Evolutionary conservation across 2,797 vertebrate genomes (phyloP).

Genomic region (Gallirallus australis): DNA sequence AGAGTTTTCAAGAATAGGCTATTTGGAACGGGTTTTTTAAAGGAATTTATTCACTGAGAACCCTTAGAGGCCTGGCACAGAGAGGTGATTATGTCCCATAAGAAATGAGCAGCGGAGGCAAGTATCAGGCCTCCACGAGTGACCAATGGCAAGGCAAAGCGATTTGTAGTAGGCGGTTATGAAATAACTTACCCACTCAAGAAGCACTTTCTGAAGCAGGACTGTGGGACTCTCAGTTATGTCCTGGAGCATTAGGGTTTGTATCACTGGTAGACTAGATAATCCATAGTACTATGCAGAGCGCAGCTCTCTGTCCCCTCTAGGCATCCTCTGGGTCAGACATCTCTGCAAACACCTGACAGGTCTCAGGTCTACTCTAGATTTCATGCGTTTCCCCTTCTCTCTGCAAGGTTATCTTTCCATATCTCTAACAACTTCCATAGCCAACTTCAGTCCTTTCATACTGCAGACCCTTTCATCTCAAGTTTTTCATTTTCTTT

Average conservation of each 20-base stretch:
- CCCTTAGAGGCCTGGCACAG: neutral
- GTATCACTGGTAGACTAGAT: neutral
- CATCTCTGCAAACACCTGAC: neutral
- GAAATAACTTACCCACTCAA: neutral
- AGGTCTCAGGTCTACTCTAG: neutral
- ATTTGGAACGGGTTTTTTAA: neutral
- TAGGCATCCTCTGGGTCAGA: neutral
- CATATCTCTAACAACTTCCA: neutral
- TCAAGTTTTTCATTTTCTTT: neutral
- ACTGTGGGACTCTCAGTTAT: neutral
- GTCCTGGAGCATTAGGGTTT: neutral
- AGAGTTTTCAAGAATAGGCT: neutral
- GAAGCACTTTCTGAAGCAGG: neutral
- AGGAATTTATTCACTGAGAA: neutral
- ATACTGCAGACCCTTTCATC: neutral
- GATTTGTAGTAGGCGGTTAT: neutral
- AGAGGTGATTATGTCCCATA: neutral
- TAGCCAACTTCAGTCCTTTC: neutral
- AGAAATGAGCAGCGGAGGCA: neutral
- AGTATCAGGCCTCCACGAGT: fast-evolving
- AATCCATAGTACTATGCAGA: neutral
- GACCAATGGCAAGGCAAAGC: neutral
- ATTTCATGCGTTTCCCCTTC: neutral
- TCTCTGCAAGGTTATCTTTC: neutral
- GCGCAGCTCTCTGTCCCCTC: neutral